A percentile compares a stretch with the other conserved stretches of the same genome.
Conservation (phyloP, 2,888 invertebrate genomes). For the Eudasyphora cyanicolor region DNA sequence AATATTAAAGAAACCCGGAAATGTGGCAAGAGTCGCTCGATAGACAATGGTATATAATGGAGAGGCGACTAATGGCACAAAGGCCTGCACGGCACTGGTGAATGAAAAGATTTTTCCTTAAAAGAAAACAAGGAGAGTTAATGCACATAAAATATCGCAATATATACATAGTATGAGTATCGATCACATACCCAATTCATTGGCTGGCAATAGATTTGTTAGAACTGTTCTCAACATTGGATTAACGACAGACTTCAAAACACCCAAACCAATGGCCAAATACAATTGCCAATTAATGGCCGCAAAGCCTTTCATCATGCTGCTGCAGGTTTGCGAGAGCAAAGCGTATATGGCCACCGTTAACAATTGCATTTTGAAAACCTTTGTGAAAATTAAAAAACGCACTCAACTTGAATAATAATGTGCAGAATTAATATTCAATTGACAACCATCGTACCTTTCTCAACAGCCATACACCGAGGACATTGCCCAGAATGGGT, state of each 20-base stretch:
- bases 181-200: conserved; percentile 76
- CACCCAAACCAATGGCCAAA: conserved; percentile 72
- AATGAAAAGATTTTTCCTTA: conserved; percentile 85
- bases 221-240: conserved; percentile 77
- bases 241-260: conserved; percentile 73
- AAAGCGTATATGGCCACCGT: conserved; percentile 70
- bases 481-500: conserved; percentile 82
- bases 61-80: conserved; percentile 83
- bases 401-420: conserved; percentile 5
- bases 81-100: conserved; percentile 83
- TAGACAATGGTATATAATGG: conserved; percentile 85
- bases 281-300: conserved; percentile 74
- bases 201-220: conserved; percentile 72
- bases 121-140: conserved; percentile 23
- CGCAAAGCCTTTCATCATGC: conserved; percentile 74
- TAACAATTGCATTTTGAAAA: conserved; percentile 21
- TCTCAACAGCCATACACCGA: conserved; percentile 83
- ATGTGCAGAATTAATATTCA: conserved; percentile 18
- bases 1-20: conserved; percentile 83
- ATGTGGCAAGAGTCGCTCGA: conserved; percentile 81
- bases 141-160: neutral
- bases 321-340: conserved; percentile 71
- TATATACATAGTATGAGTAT: neutral
- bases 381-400: too few relatives aligned
- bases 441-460: conserved; percentile 72